Base-by-base conservation (phyloP, 1,140 invertebrate genomes). In the Bicyclus anynana region DNA sequence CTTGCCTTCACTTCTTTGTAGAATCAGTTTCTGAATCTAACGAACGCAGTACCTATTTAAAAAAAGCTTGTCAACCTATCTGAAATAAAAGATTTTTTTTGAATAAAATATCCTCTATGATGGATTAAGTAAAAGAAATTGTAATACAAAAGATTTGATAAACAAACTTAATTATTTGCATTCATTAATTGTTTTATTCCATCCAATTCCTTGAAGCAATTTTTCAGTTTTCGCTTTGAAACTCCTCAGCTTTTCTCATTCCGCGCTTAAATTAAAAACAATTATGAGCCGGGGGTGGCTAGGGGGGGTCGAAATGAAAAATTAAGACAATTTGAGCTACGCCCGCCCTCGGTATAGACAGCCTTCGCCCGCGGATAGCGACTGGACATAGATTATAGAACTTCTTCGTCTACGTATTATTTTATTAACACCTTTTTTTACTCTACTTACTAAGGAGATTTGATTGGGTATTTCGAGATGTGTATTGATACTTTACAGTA, bases 281-380 rank as follows among this genome's bases (percentile, higher is more conserved):
- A 85, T 83, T 83, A 83, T 78, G 78, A 74, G 69, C 59, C 69
- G 59, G 59, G 63, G 62, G 58, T 57, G 55, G 53, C 59, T 55
- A 67, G 53, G 64, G 62, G 63, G 56, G 57, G 62, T 58, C 72
- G 82, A 83, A 77, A 85, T 85, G 80, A 85, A 85, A 85, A 85
- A 85, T 85, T 85, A 85, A 85, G 78, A 85, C 82, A 85, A 85
- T 85, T 85, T 83, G 64, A 79, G 72, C 76, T 59, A 60, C 71
- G 71, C 70, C 72, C 65, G 61, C 68, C 68, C 70, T 61, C 63
- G 63, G 67, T 75, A 70, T 69, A 77, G 64, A 72, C 65, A 69
- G 58, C 55, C 35, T 47, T 51, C 20, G 27, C 42, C 48, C 17
- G 57, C 48, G 59, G 55, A 12, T 33, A 33, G 29, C 7, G 7